Base-by-base conservation (phyloP, 2,888 invertebrate species). In the Electrophaes corylata region DNA sequence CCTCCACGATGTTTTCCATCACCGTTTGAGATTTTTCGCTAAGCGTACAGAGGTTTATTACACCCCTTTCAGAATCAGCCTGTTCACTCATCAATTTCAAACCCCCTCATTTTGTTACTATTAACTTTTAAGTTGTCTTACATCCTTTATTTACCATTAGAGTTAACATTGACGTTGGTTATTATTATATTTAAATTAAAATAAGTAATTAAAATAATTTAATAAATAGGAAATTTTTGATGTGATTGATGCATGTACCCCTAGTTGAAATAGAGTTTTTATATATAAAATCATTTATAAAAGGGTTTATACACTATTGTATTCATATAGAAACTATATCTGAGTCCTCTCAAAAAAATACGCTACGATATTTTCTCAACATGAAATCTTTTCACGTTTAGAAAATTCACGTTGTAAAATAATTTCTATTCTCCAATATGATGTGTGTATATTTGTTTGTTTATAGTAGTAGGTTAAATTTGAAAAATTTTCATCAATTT, bases 401-500 rank as follows among this genome's bases (percentile, higher is more conserved):
- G 54, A 67, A 71, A 69, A 59, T 46, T 40, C 45, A 33, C 16
- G 47, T 35, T 37, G 23, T 47, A 35, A 80, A 84, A 87, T n/a
- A n/a, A n/a, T n/a, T n/a, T 86, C 84, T 86, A 86, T 83, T 73
- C 80, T 73, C 70, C 75, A 49, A 57, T 61, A 64, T 62, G 72
- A 83, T 86, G 84, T 84, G 85, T 89, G 89, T 89, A 90, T 87
- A 88, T 88, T 87, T 84, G 88, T 88, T 90, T 85, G 78, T 72
- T 58, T 86, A 87, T 83, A 74, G 26, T 72, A 88, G 79, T 90
- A 89, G 87, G 81, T 81, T 87, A 85, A 86, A 87, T 86, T 83
- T 88, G 86, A 88, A 86, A 87, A 87, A 79, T 81, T 78, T 76
- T 76, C 68, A 65, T 72, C 57, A 65, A 70, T 70, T 75, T 68